Evolutionary conservation across 2,888 invertebrate species (phyloP).

Genomic region (Heliconius charithonia): DNA sequence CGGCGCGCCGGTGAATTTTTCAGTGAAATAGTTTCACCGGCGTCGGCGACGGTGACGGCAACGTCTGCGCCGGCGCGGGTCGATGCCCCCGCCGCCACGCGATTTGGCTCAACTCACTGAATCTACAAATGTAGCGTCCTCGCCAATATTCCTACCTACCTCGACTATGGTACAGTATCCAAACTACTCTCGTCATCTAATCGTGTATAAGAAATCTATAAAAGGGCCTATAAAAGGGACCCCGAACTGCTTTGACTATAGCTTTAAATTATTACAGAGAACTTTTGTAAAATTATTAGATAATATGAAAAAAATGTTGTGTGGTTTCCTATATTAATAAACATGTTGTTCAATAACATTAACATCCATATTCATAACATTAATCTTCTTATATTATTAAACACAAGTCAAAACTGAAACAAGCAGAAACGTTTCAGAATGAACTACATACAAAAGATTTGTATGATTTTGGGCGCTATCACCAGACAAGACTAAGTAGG

Average conservation of each 20-base stretch:
- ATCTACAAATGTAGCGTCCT: conserved; percentile 67
- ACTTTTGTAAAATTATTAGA: not conserved
- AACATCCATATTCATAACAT: not conserved
- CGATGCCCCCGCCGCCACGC: conserved; percentile 79
- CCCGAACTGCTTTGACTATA: not conserved
- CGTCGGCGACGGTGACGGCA: conserved; percentile 73
- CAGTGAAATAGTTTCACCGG: conserved; percentile 81
- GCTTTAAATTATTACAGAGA: not conserved
- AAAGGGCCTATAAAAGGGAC: too few species aligned
- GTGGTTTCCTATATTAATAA: not conserved
- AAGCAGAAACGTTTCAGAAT: conserved; percentile 54
- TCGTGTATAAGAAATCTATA: conserved; percentile 23
- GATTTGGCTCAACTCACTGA: conserved; percentile 71
- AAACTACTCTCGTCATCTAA: conserved; percentile 25
- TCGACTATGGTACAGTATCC: conserved; percentile 6
- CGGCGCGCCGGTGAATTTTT: conserved; percentile 76
- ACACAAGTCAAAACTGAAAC: conserved; percentile 40
- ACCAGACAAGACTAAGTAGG: conserved; percentile 61
- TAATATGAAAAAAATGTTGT: not conserved
- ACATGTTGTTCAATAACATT: not conserved
- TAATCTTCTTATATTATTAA: not conserved
- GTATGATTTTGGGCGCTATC: conserved; percentile 52
- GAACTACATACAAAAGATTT: conserved; percentile 57
- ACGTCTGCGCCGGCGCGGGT: conserved; percentile 78
- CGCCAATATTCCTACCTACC: conserved; percentile 51